Percentiles rank a stretch among this genome's conserved stretches.
Conservation (phyloP, 2,113 vertebrate species). For the Rostratula benghalensis region DNA sequence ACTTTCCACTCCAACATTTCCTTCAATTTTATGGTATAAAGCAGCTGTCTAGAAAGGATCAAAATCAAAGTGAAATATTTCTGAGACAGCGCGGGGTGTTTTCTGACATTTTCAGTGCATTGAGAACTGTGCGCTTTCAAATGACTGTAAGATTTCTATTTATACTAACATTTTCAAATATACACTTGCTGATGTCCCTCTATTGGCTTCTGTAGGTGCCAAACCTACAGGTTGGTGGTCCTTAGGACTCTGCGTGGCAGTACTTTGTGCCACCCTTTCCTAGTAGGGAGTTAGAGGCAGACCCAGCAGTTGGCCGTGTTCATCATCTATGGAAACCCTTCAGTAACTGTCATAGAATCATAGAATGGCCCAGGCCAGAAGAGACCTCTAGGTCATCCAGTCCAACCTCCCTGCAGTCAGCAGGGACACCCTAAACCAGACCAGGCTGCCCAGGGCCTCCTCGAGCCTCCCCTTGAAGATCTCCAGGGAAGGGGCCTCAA, state of each 20-base stretch:
- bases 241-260: too few relatives aligned
- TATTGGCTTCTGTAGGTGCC: fast-evolving
- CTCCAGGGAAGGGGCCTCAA: too few relatives aligned
- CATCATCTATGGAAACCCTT: neutral
- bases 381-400: too few relatives aligned
- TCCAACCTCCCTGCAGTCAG: too few relatives aligned
- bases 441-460: too few relatives aligned
- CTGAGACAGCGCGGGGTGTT: neutral
- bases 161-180: neutral
- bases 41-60: neutral
- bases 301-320: neutral
- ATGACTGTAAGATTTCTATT: neutral
- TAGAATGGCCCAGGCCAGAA: too few relatives aligned
- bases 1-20: neutral
- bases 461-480: too few relatives aligned
- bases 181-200: neutral
- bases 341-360: fast-evolving
- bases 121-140: neutral
- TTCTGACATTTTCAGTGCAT: neutral
- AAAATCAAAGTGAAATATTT: neutral
- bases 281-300: neutral
- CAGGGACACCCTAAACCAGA: too few relatives aligned
- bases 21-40: neutral
- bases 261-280: neutral
- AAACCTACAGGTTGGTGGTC: neutral